A percentile compares a stretch with the other conserved stretches of the same genome.
phyloP scores from a whole-genome alignment of 2,797 vertebrate species.

The Echiichthys vipera region DNA sequence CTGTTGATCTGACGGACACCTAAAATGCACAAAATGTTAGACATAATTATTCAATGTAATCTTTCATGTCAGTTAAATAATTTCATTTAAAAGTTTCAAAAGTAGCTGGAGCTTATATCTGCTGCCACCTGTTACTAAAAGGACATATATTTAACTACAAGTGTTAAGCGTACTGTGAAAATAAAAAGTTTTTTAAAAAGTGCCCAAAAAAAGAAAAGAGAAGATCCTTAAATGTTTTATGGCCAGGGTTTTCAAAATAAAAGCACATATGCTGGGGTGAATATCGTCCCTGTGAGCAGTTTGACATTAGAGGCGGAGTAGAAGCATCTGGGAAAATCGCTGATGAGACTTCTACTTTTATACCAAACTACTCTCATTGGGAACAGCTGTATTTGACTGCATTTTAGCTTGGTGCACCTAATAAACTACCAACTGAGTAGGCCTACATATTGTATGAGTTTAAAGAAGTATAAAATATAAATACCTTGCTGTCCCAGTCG shows the following conservation, averaged over 20 bases:
- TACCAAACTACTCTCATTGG: no score
- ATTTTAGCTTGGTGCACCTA: no score
- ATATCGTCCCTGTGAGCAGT: neutral
- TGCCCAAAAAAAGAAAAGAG: neutral
- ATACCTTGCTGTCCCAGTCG: constrained; percentile 66
- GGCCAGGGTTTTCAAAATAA: neutral
- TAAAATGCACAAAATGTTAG: constrained; percentile 18
- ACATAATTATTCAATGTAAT: neutral
- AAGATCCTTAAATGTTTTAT: neutral
- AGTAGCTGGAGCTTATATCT: no score
- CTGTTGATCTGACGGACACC: constrained; percentile 30
- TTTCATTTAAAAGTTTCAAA: neutral
- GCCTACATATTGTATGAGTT: neutral
- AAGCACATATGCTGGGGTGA: neutral
- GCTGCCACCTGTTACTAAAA: no score
- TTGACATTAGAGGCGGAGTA: no score
- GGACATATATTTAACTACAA: no score
- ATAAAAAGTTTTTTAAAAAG: no score
- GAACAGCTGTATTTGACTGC: no score
- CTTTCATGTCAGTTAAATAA: neutral
- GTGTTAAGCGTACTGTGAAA: no score
- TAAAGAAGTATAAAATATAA: neutral
- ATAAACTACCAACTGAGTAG: neutral
- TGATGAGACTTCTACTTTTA: no score
- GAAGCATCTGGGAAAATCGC: neutral